Conservation (phyloP, 2,888 invertebrate species). For the Mesorhabditis spiculigera region DNA sequence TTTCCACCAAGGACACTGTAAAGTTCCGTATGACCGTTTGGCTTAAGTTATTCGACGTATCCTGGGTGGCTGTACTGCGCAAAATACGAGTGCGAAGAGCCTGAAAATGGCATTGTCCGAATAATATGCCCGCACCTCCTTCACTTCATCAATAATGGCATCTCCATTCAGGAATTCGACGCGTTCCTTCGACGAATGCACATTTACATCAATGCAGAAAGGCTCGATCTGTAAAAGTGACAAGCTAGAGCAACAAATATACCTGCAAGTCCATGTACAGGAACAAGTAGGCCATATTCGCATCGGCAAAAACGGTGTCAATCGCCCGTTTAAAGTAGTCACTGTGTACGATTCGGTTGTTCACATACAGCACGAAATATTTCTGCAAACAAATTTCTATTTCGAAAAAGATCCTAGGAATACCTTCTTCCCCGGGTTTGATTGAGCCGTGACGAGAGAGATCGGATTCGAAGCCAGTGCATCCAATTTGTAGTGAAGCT, state of each 20-base stretch:
- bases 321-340: slow-evolving; percentile 38
- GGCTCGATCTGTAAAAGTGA: slow-evolving; percentile 72
- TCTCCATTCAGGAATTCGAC: slow-evolving; percentile 80
- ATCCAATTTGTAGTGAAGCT: slow-evolving; percentile 23
- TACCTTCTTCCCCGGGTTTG: neutral
- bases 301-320: slow-evolving; percentile 32
- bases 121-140: slow-evolving; percentile 54
- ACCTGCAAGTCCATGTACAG: slow-evolving; percentile 69
- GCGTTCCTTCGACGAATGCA: slow-evolving; percentile 96
- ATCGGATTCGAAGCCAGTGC: slow-evolving; percentile 27
- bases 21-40: too few species aligned
- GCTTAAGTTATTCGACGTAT: too few species aligned
- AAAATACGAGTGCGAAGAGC: neutral
- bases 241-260: slow-evolving; percentile 59
- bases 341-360: slow-evolving; percentile 85
- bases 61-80: too few species aligned
- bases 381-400: slow-evolving; percentile 16
- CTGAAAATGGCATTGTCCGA: neutral
- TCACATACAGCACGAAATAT: slow-evolving; percentile 84
- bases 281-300: slow-evolving; percentile 37
- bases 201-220: slow-evolving; percentile 88
- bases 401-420: neutral
- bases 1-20: too few species aligned
- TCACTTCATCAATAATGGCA: slow-evolving; percentile 38
- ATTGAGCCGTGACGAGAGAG: neutral